Conservation (phyloP, 2,888 invertebrate genomes). For the Spialia ferax region DNA sequence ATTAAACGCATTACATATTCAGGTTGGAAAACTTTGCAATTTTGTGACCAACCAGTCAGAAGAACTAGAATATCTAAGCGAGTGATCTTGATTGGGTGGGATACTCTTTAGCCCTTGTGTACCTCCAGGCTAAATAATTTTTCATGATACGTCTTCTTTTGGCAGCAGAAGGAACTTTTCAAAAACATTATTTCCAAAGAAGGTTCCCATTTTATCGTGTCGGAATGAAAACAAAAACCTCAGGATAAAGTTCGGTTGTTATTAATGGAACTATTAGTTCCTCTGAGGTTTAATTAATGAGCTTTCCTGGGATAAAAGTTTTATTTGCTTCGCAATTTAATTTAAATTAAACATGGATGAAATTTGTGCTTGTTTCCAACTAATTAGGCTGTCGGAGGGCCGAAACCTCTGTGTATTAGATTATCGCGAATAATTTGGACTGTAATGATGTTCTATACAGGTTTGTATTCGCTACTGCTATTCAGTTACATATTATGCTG, state of each 20-base stretch:
- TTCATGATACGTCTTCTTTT: too few relatives aligned
- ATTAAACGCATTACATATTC: background rate
- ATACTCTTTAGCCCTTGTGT: too few relatives aligned
- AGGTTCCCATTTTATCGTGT: too few relatives aligned
- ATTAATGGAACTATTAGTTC: background rate
- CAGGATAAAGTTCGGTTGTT: background rate
- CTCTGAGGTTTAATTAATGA: slow-evolving; percentile 7
- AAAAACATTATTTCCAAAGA: background rate
- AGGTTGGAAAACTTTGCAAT: background rate
- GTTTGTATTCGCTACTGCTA: too few relatives aligned
- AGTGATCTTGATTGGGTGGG: too few relatives aligned
- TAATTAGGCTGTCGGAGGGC: background rate
- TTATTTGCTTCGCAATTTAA: background rate
- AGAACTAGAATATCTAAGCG: background rate
- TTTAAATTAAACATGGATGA: background rate
- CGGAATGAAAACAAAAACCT: background rate
- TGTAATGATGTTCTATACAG: too few relatives aligned
- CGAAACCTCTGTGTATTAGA: background rate
- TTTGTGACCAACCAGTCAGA: background rate
- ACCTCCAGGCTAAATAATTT: too few relatives aligned
- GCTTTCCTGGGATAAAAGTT: background rate
- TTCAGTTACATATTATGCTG: too few relatives aligned
- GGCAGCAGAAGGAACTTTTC: too few relatives aligned
- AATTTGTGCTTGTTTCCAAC: background rate
- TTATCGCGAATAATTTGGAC: background rate